phyloP scores from a whole-genome alignment of 2,113 vertebrate genomes.

The Lipophrys pholis region DNA sequence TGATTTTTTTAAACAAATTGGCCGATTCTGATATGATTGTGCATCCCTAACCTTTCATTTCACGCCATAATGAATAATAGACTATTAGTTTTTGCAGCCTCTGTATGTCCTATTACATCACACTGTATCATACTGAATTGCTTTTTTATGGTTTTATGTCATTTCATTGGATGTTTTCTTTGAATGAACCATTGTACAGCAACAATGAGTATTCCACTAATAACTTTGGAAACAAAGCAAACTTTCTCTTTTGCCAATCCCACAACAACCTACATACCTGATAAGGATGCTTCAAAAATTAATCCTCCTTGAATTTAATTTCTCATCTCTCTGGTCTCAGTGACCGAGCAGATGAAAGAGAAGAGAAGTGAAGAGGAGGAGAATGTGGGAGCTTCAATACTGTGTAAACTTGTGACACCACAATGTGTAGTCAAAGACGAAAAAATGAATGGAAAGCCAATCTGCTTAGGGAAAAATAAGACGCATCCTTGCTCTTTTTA shows the following conservation, averaged over 20 bases:
- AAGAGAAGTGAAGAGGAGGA: not conserved
- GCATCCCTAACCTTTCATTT: too few relatives aligned
- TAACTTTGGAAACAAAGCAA: not conserved
- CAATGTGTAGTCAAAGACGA: not conserved
- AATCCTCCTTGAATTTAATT: conserved; percentile 36
- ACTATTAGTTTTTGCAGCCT: not conserved
- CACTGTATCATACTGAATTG: not conserved
- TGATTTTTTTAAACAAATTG: too few relatives aligned
- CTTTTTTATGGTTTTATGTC: not conserved
- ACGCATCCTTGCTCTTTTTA: not conserved
- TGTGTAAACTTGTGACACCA: conserved; percentile 4
- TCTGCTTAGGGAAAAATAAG: conserved; percentile 3
- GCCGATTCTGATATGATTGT: too few relatives aligned
- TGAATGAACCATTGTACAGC: not conserved
- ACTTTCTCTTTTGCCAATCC: conserved; percentile 29
- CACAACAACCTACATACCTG: conserved; percentile 12
- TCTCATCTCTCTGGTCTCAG: conserved; percentile 24
- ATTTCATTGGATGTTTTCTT: conserved; percentile 10
- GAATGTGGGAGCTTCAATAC: conserved; percentile 17
- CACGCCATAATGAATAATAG: too few relatives aligned
- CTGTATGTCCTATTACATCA: not conserved
- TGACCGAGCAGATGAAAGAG: conserved; percentile 24
- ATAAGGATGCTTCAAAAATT: conserved; percentile 17
- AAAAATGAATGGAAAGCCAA: conserved; percentile 15
- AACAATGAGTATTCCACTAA: conserved; percentile 2